Percentiles rank a stretch among this genome's conserved stretches.
phyloP scores from a whole-genome alignment of 1,140 invertebrate species.

The Cephus cinctus region DNA sequence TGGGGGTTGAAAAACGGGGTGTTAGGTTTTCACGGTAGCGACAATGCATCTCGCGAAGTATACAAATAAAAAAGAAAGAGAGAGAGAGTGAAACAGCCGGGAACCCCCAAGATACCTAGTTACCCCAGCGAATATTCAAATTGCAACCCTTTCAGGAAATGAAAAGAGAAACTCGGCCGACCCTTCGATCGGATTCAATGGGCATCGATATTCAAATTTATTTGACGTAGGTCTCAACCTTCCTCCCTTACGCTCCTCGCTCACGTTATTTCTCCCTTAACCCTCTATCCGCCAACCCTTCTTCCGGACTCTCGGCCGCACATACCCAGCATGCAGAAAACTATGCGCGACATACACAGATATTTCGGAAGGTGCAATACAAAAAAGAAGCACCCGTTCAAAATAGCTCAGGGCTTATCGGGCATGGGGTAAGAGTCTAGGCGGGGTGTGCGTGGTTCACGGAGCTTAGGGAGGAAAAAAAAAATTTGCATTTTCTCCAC shows the following conservation, averaged over 20 bases:
- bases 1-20: conserved; percentile 45
- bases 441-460: conserved; percentile 22
- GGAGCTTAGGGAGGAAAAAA: conserved; percentile 19
- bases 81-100: conserved; percentile 6
- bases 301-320: no score
- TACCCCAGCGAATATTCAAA: conserved; percentile 57
- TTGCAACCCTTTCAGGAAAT: conserved; percentile 49
- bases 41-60: conserved; percentile 50
- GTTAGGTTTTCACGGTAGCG: conserved; percentile 45
- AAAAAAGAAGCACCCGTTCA: no score
- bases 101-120: conserved; percentile 46
- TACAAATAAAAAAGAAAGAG: conserved; percentile 50
- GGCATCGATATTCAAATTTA: conserved; percentile 59
- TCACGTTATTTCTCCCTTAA: conserved; percentile 30
- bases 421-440: no score
- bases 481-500: conserved; percentile 51
- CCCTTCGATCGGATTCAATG: conserved; percentile 57
- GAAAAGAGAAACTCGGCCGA: conserved; percentile 48
- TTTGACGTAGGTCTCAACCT: conserved; percentile 43
- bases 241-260: conserved; percentile 14
- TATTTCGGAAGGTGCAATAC: no score
- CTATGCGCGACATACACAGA: no score
- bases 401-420: no score
- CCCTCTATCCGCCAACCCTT: conserved; percentile 27
- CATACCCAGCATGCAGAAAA: no score